phyloP scores from a whole-genome alignment of 2,113 vertebrate species.

The Micronisus gabar region DNA sequence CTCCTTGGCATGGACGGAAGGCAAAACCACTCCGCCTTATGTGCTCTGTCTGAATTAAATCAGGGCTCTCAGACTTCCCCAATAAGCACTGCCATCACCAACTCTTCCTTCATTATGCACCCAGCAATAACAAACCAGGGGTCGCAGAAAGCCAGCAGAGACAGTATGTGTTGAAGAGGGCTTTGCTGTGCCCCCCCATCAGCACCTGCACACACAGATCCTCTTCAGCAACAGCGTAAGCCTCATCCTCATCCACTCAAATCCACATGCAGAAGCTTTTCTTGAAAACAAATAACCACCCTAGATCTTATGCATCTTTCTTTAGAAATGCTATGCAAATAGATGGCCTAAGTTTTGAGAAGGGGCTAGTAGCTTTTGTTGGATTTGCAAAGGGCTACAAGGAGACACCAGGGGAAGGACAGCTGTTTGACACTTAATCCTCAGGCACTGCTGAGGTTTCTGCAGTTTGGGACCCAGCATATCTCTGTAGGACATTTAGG shows the following conservation, averaged over 20 bases:
- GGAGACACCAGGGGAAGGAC: not conserved
- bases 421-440: not conserved
- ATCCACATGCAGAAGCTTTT: not conserved
- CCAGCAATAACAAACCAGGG: not conserved
- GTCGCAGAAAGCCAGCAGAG: not conserved
- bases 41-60: not conserved
- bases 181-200: not conserved
- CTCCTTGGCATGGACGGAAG: not conserved
- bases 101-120: not conserved
- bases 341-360: not conserved
- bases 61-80: not conserved
- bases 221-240: not conserved
- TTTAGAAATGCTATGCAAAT: not conserved
- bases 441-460: not conserved
- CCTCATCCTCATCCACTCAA: not conserved
- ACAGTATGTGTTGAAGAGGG: not conserved
- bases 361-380: not conserved
- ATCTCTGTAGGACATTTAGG: not conserved
- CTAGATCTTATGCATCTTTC: rapidly evolving
- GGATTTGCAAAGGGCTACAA: not conserved
- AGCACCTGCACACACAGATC: not conserved
- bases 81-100: not conserved
- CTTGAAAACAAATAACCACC: not conserved
- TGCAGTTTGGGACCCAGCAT: not conserved
- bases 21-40: not conserved